Base-by-base conservation (phyloP, 1,140 invertebrate genomes). In the Akabosia matsudoensis region DNA sequence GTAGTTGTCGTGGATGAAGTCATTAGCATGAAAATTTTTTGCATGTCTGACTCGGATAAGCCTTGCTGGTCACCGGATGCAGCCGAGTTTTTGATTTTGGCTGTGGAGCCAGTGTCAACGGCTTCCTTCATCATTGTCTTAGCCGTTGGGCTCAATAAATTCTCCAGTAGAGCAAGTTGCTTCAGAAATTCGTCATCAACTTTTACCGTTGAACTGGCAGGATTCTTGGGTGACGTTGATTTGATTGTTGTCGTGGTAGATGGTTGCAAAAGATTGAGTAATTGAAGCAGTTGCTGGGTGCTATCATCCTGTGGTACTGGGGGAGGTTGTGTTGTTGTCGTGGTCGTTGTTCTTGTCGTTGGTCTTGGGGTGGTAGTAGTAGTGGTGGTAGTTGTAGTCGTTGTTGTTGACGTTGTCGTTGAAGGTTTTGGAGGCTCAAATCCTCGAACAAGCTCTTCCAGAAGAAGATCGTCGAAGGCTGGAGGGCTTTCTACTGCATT, bases 211-310 rank as follows among this genome's bases (percentile, higher is more conserved):
- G n/a, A n/a, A n/a, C n/a, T 31, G 4, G 71, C 26, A 24, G 67
- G 74, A 72, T 18, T 76, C 72, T 22, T 3, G 78, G 37, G 37
- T 7, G 37, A 45, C 33, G 37, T n/a, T 28, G 37, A 74, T 13
- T 22, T 22, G 33, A 33, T 30, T n/a, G 76, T n/a, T 26, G 71
- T 45, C n/a, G n/a, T 30, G 26, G 24, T 51, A 24, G 34, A 45
- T 18, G n/a, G n/a, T 33, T 77, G 76, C 34, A 77, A 67, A 13
- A 77, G 33, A 31, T 77, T 77, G 7, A 77, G 73, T 13, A 77
- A 54, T 10, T 70, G 54, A 31, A 77, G 51, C 3, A 77, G 31
- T 16, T 77, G 30, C 4, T 76, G 33, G 13, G 52, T 77, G 10
- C 31, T 30, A 31, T 67, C 61, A n/a, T 67, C 61, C 28, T 4